These are phyloP conservation scores for Scolanthus callimorphus DNA, from an alignment of 92 coral and sea anemone species.

Conservation along the genomic window DNA sequence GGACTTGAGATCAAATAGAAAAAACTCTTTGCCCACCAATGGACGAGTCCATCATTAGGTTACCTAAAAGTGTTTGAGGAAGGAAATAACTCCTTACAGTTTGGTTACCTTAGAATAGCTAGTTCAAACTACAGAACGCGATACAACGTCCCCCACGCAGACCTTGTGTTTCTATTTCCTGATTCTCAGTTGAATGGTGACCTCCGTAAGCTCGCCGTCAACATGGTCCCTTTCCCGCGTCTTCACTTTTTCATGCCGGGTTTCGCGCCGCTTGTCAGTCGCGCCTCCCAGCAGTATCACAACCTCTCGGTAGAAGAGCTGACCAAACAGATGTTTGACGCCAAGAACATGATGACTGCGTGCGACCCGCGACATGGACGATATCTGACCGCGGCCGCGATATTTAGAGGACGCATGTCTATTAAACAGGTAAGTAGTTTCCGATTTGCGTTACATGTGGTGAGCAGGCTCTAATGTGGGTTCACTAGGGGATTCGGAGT, in stretches of 20 bases:
- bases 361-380: constrained; percentile 47
- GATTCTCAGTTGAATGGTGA: constrained; percentile 29
- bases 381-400: constrained; percentile 41
- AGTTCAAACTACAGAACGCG: no score
- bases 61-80: no score
- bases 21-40: no score
- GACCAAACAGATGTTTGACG: constrained; percentile 43
- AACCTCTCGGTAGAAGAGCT: constrained; percentile 32
- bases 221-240: constrained; percentile 53
- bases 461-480: no score
- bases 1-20: no score
- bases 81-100: no score
- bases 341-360: constrained; percentile 50
- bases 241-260: constrained; percentile 53
- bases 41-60: no score
- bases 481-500: no score
- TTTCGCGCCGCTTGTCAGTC: constrained; percentile 51
- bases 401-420: constrained; percentile 39
- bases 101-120: no score
- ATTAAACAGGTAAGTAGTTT: constrained; percentile 27
- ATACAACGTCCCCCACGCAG: no score
- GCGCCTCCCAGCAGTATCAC: constrained; percentile 34
- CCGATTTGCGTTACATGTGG: no score
- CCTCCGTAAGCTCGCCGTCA: constrained; percentile 44
- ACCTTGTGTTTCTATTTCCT: no score